Base-by-base conservation (phyloP, 2,113 vertebrate genomes). In the Chamaea fasciata region DNA sequence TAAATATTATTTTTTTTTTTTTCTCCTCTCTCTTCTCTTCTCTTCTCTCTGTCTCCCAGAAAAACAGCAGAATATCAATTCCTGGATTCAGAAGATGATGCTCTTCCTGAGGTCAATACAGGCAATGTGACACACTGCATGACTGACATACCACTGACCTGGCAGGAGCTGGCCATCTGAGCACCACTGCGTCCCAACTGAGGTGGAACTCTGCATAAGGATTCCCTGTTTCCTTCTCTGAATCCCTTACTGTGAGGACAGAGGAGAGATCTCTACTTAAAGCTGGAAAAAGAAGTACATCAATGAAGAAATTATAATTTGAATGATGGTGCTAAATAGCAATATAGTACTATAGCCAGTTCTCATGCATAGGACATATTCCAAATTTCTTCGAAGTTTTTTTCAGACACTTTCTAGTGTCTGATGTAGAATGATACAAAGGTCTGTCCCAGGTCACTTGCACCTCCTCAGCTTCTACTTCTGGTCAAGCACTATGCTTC, bases 201-300 rank as follows among this genome's bases (percentile, higher is more conserved):
- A 95, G 83, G 80, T 96, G 94, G 95, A 96, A 97, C 94, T 96
- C 92, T 97, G 95, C 94, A 96, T 93, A 95, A 96, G 94, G 95
- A 94, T 87, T 96, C 95, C 94, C 95, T 97, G 96, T 93, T 96
- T 93, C 91, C 94, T 97, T 95, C 89, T 96, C 95, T 97, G 95
- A 95, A 80, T 96, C 92, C 95, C 96, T 96, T 94, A 97, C 96
- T 96, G 90, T 97, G 91, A 96, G 95, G 96, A 81, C 94, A 96
- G 86, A 96, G 85, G 90, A 94, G 79, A 95, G 76, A 95, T 81
- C 92, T 96, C 96, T 96, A 96, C 96, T 96, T 93, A 96, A 96
- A 96, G 96, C 96, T 96, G 95, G 96, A 96, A 96, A 96, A 96
- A 96, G 96, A 96, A 96, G 96, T 96, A 96, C 75, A 96, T 95